Evolutionary conservation across 2,113 vertebrate genomes (phyloP), one percentile per base, ranked within the genome.

Genomic region (Thunnus thynnus): DNA sequence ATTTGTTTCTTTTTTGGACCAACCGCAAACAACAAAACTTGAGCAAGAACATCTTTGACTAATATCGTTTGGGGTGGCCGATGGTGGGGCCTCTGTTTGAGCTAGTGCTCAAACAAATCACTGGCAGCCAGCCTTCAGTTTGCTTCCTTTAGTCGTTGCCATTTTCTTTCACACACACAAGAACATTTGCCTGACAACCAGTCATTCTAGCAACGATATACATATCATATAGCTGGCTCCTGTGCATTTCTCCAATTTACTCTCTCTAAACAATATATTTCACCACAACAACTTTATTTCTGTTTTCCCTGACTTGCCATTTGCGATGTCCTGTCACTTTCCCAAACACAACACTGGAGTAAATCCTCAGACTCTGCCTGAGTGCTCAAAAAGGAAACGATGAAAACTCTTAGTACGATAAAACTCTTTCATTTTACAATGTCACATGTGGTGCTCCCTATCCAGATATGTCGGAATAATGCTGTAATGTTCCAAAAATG

Each of bases 351-450:
- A 83, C 74, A 78, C 18, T 12, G 16, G 50, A 6, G 16, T 44
- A 65, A 63, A 76, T 78, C 48, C 61, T 79, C 64, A 61, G 61
- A 69, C 64, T 72, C 16, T 54, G 78, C 54, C 63, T 47, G 18
- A 18, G 20, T 75, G 78, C 82, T 57, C 57, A 68, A 65, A 60
- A 85, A 63, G 14, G 25, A 65, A 68, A 46, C 76, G 72, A 65
- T 85, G 44, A 75, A 65, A 83, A 62, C 48, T 57, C 65, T 56
- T 48, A 27, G 47, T n/a, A 41, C 27, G 30, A 63, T 85, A 48
- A 46, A 68, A 72, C 57, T 79, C 61, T 71, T 69, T 57, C 44
- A 27, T 81, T 88, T 88, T 84, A 82, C 65, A 65, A 20, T 62
- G 63, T 70, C 75, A 76, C 78, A 66, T 61, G 63, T 67, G 76